Percentiles rank a stretch among this genome's conserved stretches.
phyloP scores from a whole-genome alignment of 2,113 vertebrate genomes.

The Corydoras sp. region DNA sequence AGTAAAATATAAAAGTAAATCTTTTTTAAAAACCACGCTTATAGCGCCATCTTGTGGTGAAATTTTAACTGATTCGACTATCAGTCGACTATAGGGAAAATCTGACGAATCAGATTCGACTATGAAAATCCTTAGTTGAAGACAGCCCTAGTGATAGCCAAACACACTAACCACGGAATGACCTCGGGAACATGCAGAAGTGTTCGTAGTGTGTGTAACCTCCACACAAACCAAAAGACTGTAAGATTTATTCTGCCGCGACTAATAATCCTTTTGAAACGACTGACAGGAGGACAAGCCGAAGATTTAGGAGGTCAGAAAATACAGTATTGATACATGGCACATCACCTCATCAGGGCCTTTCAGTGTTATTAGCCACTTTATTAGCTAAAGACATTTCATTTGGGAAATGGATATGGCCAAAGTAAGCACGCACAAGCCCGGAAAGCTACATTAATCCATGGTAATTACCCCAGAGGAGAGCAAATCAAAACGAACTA shows the following conservation, averaged over 20 bases:
- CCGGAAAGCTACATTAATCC: slow-evolving; percentile 66
- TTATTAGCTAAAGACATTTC: slow-evolving; percentile 60
- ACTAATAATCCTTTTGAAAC: slow-evolving; percentile 24
- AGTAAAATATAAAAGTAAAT: too few species aligned
- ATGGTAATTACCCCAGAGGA: slow-evolving; percentile 68
- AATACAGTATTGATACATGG: slow-evolving; percentile 30
- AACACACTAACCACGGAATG: too few species aligned
- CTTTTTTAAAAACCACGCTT: too few species aligned
- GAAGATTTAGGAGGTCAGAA: slow-evolving; percentile 1
- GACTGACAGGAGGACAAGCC: slow-evolving; percentile 1
- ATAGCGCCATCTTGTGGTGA: too few species aligned
- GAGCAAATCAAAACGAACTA: slow-evolving; percentile 74
- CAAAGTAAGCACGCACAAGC: slow-evolving; percentile 60
- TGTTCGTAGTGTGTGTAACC: slow-evolving; percentile 5
- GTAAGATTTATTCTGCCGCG: background rate
- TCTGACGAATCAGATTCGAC: too few species aligned
- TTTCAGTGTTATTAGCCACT: slow-evolving; percentile 53
- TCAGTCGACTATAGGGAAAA: too few species aligned
- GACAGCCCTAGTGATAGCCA: too few species aligned
- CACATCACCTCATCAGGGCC: slow-evolving; percentile 50
- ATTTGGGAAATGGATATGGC: slow-evolving; percentile 60
- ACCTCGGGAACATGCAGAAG: background rate
- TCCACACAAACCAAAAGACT: slow-evolving; percentile 7
- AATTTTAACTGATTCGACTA: too few species aligned
- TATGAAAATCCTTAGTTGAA: too few species aligned